phyloP scores from a whole-genome alignment of 2,888 invertebrate species.

The Nineta flava region DNA sequence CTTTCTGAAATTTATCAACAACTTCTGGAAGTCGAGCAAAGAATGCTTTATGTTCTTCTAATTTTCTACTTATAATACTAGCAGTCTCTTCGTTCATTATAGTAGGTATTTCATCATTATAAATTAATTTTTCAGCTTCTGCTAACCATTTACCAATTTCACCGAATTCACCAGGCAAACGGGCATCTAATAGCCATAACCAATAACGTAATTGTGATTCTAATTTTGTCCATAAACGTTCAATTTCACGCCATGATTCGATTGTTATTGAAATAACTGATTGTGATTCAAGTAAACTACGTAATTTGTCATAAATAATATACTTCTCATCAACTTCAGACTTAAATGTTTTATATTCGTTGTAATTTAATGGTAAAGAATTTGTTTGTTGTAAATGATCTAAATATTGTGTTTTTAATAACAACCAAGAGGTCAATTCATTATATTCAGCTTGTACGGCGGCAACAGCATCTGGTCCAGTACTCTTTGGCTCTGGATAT shows the following conservation, averaged over 20 bases:
- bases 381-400: conserved; percentile 62
- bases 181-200: conserved; percentile 78
- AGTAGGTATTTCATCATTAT: conserved; percentile 67
- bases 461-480: conserved; percentile 54
- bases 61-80: conserved; percentile 68
- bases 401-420: conserved; percentile 58
- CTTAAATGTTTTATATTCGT: conserved; percentile 65
- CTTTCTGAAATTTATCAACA: conserved; percentile 60
- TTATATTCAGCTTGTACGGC: conserved; percentile 69
- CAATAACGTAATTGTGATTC: conserved; percentile 66
- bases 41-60: conserved; percentile 80
- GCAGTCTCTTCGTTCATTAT: conserved; percentile 82
- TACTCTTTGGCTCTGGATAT: conserved; percentile 74
- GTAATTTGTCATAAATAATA: conserved; percentile 57
- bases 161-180: conserved; percentile 72
- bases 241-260: conserved; percentile 74
- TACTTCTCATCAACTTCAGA: conserved; percentile 59
- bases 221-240: conserved; percentile 65
- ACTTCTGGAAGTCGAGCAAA: conserved; percentile 71
- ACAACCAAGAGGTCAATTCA: conserved; percentile 65
- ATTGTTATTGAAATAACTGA: conserved; percentile 66
- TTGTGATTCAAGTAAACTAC: conserved; percentile 63
- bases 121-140: conserved; percentile 66
- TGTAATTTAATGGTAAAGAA: conserved; percentile 59
- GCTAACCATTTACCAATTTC: conserved; percentile 81